Conservation (phyloP, 2,113 vertebrate species). For the Engystomops pustulosus region DNA sequence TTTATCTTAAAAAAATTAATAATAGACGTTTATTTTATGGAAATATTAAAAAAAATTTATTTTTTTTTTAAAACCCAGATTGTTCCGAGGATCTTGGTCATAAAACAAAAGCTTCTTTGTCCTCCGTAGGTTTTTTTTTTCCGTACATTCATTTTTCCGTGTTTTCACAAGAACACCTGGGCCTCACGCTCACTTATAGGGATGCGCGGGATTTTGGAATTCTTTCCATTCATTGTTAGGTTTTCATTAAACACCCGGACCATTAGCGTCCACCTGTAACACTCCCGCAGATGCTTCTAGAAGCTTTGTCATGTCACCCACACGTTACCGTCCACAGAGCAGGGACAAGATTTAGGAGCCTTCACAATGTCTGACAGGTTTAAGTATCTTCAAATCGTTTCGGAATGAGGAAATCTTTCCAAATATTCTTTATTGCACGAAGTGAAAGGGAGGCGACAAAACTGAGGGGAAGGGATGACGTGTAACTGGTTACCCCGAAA, state of each 20-base stretch:
- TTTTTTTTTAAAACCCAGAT: not conserved
- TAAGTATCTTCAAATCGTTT: constrained; percentile 10
- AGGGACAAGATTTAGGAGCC: constrained; percentile 36
- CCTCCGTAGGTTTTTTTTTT: not conserved
- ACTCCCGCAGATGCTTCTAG: not conserved
- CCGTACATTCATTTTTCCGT: too few species aligned
- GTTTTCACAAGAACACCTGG: constrained; percentile 32
- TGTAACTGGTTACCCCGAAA: not conserved
- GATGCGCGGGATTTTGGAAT: constrained; percentile 29
- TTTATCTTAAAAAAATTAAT: constrained; percentile 9
- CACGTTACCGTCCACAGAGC: constrained; percentile 11
- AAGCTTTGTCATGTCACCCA: constrained; percentile 8
- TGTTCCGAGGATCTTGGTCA: not conserved
- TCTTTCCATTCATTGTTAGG: constrained; percentile 44
- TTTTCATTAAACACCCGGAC: constrained; percentile 41
- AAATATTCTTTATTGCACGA: constrained; percentile 11
- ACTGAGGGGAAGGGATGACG: not conserved
- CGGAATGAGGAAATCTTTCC: constrained; percentile 40
- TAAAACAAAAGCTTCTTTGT: constrained; percentile 10
- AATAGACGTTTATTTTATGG: not conserved
- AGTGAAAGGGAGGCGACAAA: not conserved
- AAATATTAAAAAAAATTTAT: not conserved
- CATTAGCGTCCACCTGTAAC: constrained; percentile 35
- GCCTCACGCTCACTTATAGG: constrained; percentile 8
- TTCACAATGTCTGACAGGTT: constrained; percentile 32